A percentile compares a stretch with the other conserved stretches of the same genome.
Conservation (phyloP, 1,140 invertebrate genomes). For the Atta colombica region DNA sequence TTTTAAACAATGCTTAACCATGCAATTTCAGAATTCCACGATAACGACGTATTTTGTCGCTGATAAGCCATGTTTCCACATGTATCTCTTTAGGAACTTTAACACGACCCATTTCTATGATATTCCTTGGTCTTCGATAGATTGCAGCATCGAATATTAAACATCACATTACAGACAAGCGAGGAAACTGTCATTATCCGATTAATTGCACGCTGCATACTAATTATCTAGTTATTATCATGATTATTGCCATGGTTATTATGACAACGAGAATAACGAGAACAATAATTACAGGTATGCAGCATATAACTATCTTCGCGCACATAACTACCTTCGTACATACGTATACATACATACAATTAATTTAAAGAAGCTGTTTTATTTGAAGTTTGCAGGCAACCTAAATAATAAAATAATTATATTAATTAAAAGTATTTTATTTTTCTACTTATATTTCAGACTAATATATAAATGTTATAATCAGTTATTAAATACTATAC, state of each 20-base stretch:
- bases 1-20: constrained; percentile 83
- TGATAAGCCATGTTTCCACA: constrained; percentile 88
- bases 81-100: constrained; percentile 70
- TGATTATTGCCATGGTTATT: constrained; percentile 3
- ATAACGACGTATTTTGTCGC: constrained; percentile 89
- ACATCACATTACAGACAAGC: constrained; percentile 5
- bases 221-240: not conserved
- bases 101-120: not conserved
- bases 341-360: too few relatives aligned
- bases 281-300: constrained; percentile 10
- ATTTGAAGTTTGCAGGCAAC: too few relatives aligned
- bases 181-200: constrained; percentile 29
- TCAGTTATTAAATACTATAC: too few relatives aligned
- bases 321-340: too few relatives aligned
- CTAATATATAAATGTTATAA: too few relatives aligned
- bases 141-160: constrained; percentile 20
- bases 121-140: not conserved
- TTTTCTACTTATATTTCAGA: too few relatives aligned
- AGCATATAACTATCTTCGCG: too few relatives aligned
- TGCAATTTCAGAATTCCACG: constrained; percentile 88
- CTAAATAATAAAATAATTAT: too few relatives aligned
- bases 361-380: too few relatives aligned
- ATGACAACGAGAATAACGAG: constrained; percentile 25
- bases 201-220: constrained; percentile 24
- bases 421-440: too few relatives aligned